Base-by-base conservation (phyloP, 2,113 vertebrate genomes). In the Forbesichthys agassizii region DNA sequence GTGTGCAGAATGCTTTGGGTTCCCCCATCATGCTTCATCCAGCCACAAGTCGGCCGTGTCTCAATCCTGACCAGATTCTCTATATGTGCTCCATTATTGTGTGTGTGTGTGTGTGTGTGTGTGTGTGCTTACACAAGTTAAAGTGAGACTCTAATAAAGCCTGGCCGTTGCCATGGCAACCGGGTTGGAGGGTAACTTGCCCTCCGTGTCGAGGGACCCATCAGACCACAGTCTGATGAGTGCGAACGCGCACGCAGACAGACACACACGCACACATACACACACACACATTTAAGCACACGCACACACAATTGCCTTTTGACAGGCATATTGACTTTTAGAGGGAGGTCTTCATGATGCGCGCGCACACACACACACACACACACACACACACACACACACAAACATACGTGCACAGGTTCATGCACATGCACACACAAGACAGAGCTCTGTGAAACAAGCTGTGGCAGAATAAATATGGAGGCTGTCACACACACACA, bases 1-100 rank as follows among this genome's bases (percentile, higher is more conserved):
- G 20, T 33, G 36, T 36, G 73, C 61, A 79, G 54, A 66, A 73
- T 55, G 88, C 86, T 72, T 70, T 80, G 79, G 90, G 90, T 88
- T 86, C 16, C 84, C 90, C 88, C 86, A 91, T 90, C 90, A 83
- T 78, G 81, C 90, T 90, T 93, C 89, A 91, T 92, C 91, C 92
- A 87, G 88, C 90, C 80, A 86, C 81, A 84, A 88, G 86, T 87
- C 48, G 63, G 49, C 88, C 90, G 92, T 92, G 88, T 91, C 86
- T 93, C 91, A 91, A 92, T 92, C 89, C 86, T 92, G 91, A 93
- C 92, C 92, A 90, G 89, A 91, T 92, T 90, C 85, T 88, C 90
- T 90, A 91, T 82, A 80, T 18, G 33, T n/a, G 47, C 5, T 11
- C 10, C 16, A 11, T 64, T 12, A 49, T 59, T 27, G 68, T 52